phyloP scores from a whole-genome alignment of 2,113 vertebrate genomes.

The rabbit (Oryctolagus cuniculus) region mOryCun1.1 NC_091432.1:110792501-110793000 shows the following conservation, averaged over 20 bases:
- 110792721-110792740: fast-evolving
- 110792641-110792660: neutral
- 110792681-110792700: neutral
- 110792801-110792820: neutral
- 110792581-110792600: neutral
- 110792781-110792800: neutral
- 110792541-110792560: neutral
- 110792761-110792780: neutral
- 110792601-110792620: neutral
- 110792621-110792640: neutral
- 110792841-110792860: neutral
- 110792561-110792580: neutral
- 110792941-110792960: neutral
- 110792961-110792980: neutral
- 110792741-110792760: neutral
- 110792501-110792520: neutral
- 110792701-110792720: neutral
- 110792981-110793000: neutral
- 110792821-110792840: neutral
- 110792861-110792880: neutral
- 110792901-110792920: neutral
- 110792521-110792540: neutral
- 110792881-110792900: fast-evolving
- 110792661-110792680: neutral
- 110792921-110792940: too few relatives aligned